These are phyloP conservation scores for Drosophila dunni DNA, from an alignment of 1,140 invertebrate genomes.

Conservation along the genomic window DNA sequence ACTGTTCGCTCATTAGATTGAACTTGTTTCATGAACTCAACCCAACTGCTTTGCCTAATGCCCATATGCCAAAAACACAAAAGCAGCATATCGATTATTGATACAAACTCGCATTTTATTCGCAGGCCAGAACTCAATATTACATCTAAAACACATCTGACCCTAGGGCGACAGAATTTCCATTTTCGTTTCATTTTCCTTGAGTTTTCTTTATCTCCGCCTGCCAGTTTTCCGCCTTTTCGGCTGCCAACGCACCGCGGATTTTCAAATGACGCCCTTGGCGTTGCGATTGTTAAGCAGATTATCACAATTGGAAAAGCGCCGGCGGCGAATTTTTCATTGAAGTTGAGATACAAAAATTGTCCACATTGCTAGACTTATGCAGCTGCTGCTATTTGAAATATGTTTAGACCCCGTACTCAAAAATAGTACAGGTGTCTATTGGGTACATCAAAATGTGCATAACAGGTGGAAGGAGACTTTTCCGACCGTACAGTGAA, in stretches of 20 bases:
- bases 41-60: not conserved
- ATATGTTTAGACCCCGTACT: not conserved
- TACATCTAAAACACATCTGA: not conserved
- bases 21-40: not conserved
- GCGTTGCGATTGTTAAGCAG: constrained; percentile 53
- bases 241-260: constrained; percentile 31
- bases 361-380: not conserved
- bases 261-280: constrained; percentile 25
- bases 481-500: too few relatives aligned
- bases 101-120: not conserved
- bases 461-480: too few relatives aligned
- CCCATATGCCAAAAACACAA: not conserved
- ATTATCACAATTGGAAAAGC: constrained; percentile 63
- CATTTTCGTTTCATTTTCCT: constrained; percentile 60
- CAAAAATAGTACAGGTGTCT: not conserved
- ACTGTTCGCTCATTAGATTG: not conserved
- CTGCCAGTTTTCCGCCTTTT: constrained; percentile 19
- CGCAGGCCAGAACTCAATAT: not conserved
- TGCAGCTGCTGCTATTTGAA: not conserved
- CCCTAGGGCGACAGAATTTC: constrained; percentile 36
- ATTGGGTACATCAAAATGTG: too few relatives aligned
- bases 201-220: constrained; percentile 40
- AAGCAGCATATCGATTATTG: constrained; percentile 7
- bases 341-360: constrained; percentile 27
- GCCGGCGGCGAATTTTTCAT: constrained; percentile 35